Evolutionary conservation across 2,113 vertebrate genomes (phyloP).

Genomic region (Chionodraco myersi): DNA sequence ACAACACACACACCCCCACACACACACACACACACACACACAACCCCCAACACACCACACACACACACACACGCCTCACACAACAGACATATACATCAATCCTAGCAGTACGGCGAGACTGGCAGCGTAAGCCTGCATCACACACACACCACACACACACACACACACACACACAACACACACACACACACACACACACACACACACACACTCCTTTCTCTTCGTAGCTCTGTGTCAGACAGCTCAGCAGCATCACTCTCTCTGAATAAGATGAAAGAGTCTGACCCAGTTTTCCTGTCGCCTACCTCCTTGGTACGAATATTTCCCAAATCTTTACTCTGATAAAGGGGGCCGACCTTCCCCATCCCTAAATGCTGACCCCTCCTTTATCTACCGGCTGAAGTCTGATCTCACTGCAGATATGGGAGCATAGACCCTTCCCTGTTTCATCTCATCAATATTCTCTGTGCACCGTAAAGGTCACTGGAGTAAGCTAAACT

Average conservation of each 20-base stretch:
- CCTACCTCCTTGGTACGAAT: not conserved
- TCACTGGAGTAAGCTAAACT: not conserved
- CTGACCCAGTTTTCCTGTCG: not conserved
- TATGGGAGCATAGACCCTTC: not conserved
- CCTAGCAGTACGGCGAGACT: conserved; percentile 61
- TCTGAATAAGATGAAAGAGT: conserved; percentile 41
- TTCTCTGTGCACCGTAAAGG: conserved; percentile 13
- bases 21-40: conserved; percentile 14
- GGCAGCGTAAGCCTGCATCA: conserved; percentile 65
- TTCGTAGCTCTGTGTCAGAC: conserved; percentile 66
- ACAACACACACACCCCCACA: conserved; percentile 11
- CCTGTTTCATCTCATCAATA: conserved; percentile 37
- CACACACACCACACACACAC: conserved; percentile 13
- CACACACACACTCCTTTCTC: conserved; percentile 26
- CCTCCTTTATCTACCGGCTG: not conserved
- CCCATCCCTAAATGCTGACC: not conserved
- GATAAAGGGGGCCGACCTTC: not conserved
- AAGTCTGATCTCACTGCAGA: conserved; percentile 26
- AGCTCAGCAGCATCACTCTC: conserved; percentile 64
- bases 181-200: not conserved
- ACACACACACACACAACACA: conserved; percentile 15
- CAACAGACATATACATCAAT: conserved; percentile 70
- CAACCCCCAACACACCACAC: conserved; percentile 12
- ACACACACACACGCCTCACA: not conserved
- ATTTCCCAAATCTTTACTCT: no score